Evolutionary conservation across 2,888 invertebrate genomes (phyloP).

Genomic region (Iphiclides podalirius): DNA sequence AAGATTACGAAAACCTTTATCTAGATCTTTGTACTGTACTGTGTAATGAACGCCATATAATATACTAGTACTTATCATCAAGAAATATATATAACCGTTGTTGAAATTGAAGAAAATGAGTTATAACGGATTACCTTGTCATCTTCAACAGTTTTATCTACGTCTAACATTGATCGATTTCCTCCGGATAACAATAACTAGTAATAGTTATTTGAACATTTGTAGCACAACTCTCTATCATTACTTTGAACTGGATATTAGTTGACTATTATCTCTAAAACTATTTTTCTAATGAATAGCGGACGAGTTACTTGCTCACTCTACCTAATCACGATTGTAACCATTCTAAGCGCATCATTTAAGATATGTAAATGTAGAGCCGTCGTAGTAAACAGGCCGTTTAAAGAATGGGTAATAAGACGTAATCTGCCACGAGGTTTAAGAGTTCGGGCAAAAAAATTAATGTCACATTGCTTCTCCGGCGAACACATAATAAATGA

Average conservation of each 20-base stretch:
- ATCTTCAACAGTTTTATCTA: constrained; percentile 32
- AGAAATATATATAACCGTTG: constrained; percentile 9
- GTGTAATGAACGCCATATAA: no score
- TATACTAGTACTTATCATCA: no score
- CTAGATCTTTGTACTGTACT: no score
- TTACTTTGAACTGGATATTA: no score
- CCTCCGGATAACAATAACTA: constrained; percentile 15
- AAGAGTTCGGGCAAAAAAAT: no score
- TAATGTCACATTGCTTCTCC: no score
- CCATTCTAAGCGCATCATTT: neutral
- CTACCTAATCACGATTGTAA: neutral
- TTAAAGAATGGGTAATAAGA: neutral
- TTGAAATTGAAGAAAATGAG: constrained; percentile 15
- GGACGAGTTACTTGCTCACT: neutral
- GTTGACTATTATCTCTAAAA: neutral
- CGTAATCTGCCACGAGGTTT: neutral
- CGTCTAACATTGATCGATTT: constrained; percentile 25
- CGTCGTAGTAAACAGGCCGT: neutral
- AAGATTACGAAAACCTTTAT: no score
- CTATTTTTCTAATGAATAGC: neutral
- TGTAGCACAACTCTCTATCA: constrained; percentile 4
- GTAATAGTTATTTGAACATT: constrained; percentile 15
- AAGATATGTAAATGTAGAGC: neutral
- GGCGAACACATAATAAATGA: no score
- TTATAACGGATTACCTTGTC: constrained; percentile 24